Percentiles rank a stretch among this genome's conserved stretches.
Evolutionary conservation across 2,797 vertebrate genomes (phyloP).

Genomic region (Spondyliosoma cantharus): DNA sequence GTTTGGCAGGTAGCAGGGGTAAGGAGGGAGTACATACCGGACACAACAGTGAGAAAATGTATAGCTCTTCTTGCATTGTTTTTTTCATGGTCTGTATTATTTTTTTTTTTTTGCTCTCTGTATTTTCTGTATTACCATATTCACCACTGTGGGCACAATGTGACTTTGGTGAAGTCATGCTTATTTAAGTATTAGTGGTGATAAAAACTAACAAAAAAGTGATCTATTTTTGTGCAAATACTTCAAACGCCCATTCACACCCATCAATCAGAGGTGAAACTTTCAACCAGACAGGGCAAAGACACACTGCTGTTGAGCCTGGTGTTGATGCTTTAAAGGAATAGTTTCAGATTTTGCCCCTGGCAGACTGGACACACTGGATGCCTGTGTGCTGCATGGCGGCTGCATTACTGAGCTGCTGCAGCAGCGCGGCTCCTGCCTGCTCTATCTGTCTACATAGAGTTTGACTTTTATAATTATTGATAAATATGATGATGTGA

Average conservation of each 20-base stretch:
- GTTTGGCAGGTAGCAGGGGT: neutral
- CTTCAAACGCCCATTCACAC: too few species aligned
- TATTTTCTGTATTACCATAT: too few species aligned
- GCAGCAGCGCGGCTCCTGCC: too few species aligned
- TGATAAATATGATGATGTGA: too few species aligned
- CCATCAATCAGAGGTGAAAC: neutral
- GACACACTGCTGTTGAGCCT: neutral
- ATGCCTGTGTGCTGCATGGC: too few species aligned
- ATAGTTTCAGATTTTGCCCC: neutral
- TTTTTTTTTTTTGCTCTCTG: neutral
- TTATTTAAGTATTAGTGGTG: neutral
- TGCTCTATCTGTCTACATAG: too few species aligned
- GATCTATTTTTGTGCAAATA: too few species aligned
- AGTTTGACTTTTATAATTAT: too few species aligned
- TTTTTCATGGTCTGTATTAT: neutral
- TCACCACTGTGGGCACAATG: too few species aligned
- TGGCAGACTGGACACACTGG: too few species aligned
- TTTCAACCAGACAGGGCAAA: neutral
- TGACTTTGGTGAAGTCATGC: neutral
- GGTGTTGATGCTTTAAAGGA: neutral
- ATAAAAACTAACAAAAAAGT: neutral
- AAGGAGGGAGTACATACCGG: neutral
- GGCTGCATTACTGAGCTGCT: too few species aligned
- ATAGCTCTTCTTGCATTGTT: neutral
- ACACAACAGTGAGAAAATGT: neutral